These are phyloP conservation scores for Clostera curtula DNA, from an alignment of 2,888 invertebrate species.

Conservation along the genomic window DNA sequence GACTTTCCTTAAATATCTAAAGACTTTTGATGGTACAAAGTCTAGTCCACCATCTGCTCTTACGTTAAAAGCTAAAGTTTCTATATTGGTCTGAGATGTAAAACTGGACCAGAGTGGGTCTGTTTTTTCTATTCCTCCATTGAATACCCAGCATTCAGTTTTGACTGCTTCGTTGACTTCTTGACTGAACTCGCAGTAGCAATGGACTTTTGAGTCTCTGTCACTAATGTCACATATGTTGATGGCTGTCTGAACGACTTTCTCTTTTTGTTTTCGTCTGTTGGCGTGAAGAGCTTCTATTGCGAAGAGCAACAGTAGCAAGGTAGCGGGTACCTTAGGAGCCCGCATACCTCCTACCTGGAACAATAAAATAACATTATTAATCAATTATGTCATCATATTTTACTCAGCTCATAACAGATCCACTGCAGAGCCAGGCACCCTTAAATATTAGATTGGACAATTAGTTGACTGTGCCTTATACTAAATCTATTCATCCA, in stretches of 20 bases:
- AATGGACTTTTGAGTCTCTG: constrained; percentile 75
- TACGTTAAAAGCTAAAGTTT: constrained; percentile 81
- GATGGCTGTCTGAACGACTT: constrained; percentile 38
- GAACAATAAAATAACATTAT: constrained; percentile 34
- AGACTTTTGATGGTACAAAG: constrained; percentile 82
- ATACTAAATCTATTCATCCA: too few species aligned
- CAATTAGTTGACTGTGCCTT: too few species aligned
- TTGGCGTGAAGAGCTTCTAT: constrained; percentile 64
- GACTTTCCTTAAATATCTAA: constrained; percentile 78
- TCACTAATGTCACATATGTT: constrained; percentile 76
- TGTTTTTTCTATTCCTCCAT: constrained; percentile 77
- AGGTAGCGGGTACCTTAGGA: constrained; percentile 65
- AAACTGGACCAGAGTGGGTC: constrained; percentile 84
- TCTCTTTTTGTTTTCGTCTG: constrained; percentile 61
- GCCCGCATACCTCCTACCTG: constrained; percentile 72
- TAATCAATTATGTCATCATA: constrained; percentile 9
- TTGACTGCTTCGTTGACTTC: constrained; percentile 76
- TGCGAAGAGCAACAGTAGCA: constrained; percentile 67
- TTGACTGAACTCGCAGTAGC: constrained; percentile 78
- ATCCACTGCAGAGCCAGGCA: too few species aligned
- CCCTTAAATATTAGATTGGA: too few species aligned
- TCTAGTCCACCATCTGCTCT: constrained; percentile 80
- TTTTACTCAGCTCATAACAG: too few species aligned
- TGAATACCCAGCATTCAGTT: constrained; percentile 86
- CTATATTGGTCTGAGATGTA: constrained; percentile 80